Evolutionary conservation across 37 sponge, comb jelly and placozoan species (phyloP), one percentile per base, ranked within the genome.

Genomic region (Cladorhizidae sp.): DNA sequence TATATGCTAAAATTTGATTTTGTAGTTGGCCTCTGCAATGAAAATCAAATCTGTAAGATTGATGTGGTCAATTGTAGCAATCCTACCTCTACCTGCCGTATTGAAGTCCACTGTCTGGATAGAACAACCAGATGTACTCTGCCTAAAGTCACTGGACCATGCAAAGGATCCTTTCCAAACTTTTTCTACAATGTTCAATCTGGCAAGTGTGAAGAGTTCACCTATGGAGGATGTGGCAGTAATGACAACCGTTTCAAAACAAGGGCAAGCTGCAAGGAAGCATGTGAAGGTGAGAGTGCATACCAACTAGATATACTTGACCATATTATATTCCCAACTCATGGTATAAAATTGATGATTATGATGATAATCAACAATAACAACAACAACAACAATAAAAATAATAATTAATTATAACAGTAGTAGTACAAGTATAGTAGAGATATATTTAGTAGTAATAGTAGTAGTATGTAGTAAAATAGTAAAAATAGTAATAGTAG

Each of bases 221-320:
- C 41, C 42, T 87, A 81, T 74, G 81, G 82, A 57, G 88, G 88
- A 0, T 87, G 88, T 40, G 69, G 21, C 1, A 76, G 88, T 56
- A 86, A 87, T 51, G 77, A 38, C 32, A 87, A 87, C 61, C 57
- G 62, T 40, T 87, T 85, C 50, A 72, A 62, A 17, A 78, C 72
- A 0, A 1, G 20, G 1, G 28, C 32, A 32, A 78, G 65, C n/a
- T 85, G 86, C 33, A 29, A 61, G 21, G 32, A 45, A 25, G 73
- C 39, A 3, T 85, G 86, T 56, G 26, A 18, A 32, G 67, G 67
- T 65, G 67, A 59, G 61, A 59, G 28, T 3, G 12, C 8, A 28
- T 59, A 17, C 15, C 45, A 42, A 15, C 61, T 37, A 15, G 40
- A 9, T 38, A 62, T 59, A 17, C 5, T 28, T 5, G 28, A 17